Conservation (phyloP, 1,140 invertebrate genomes). For the Trigoniulus corallinus region DNA sequence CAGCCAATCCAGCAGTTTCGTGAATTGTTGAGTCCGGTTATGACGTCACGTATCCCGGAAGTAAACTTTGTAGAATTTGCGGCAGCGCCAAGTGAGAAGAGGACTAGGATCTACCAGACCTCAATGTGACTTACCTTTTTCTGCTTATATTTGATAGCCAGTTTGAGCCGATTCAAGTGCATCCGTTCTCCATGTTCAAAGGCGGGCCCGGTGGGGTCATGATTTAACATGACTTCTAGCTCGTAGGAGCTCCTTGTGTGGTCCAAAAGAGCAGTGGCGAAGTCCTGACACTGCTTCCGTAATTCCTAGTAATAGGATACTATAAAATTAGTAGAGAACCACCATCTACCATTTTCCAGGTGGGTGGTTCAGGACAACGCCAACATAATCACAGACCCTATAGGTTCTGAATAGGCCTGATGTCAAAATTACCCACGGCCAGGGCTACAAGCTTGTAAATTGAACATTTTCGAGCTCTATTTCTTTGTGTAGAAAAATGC, state of each 20-base stretch:
- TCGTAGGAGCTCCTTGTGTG: slow-evolving; percentile 91
- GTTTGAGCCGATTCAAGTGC: slow-evolving; percentile 85
- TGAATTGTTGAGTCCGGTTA: background rate
- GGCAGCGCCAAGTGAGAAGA: background rate
- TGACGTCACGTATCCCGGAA: background rate
- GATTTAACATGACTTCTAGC: slow-evolving; percentile 82
- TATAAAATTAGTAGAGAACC: too few relatives aligned
- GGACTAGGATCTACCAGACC: background rate
- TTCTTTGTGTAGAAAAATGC: too few relatives aligned
- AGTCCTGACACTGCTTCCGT: slow-evolving; percentile 87
- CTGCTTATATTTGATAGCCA: slow-evolving; percentile 92
- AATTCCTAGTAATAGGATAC: too few relatives aligned
- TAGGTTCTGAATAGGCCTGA: too few relatives aligned
- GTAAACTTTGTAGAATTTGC: background rate
- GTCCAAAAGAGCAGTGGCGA: slow-evolving; percentile 86
- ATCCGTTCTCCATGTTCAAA: slow-evolving; percentile 82
- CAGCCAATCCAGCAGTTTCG: background rate
- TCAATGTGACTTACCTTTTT: slow-evolving; percentile 59
- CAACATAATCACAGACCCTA: too few relatives aligned
- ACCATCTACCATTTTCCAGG: too few relatives aligned
- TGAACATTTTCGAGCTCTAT: too few relatives aligned
- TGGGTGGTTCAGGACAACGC: too few relatives aligned
- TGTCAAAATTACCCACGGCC: too few relatives aligned
- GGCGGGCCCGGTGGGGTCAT: slow-evolving; percentile 73
- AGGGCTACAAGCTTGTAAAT: too few relatives aligned